These are phyloP conservation scores for Zosterops pallidus DNA, from an alignment of 2,113 vertebrate genomes.

Conservation along the genomic window DNA sequence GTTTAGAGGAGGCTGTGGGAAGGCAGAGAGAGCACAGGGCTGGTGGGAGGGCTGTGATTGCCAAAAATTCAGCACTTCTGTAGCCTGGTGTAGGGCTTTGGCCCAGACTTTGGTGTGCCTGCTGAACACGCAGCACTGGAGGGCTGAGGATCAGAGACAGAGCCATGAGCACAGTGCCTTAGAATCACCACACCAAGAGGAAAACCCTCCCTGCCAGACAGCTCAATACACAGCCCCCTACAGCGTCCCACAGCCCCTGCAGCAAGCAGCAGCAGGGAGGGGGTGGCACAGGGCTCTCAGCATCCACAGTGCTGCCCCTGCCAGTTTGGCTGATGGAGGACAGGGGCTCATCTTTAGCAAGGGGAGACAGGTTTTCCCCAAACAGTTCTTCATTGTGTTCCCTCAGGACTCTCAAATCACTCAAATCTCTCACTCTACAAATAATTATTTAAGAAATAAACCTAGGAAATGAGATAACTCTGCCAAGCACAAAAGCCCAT, in stretches of 20 bases:
- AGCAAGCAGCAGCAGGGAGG: rapidly evolving
- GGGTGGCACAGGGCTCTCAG: not conserved
- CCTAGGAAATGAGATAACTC: not conserved
- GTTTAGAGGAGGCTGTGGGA: not conserved
- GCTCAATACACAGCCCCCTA: not conserved
- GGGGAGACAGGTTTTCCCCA: not conserved
- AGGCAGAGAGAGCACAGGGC: not conserved
- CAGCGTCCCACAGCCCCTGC: rapidly evolving
- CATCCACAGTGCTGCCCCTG: not conserved
- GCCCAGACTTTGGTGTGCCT: not conserved
- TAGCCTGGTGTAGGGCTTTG: not conserved
- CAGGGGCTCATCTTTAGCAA: not conserved
- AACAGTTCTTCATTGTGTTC: not conserved
- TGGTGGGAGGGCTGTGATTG: not conserved
- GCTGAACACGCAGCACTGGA: not conserved
- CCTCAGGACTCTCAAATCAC: not conserved
- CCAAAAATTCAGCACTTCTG: not conserved
- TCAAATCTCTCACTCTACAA: not conserved
- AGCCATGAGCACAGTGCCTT: rapidly evolving
- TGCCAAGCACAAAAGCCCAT: not conserved
- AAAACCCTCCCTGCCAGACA: not conserved
- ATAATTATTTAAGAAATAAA: not conserved
- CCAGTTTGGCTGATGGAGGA: not conserved
- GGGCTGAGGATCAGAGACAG: not conserved
- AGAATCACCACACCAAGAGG: not conserved